These are phyloP conservation scores for Bombyx mandarina DNA, from an alignment of 1,140 invertebrate species.

Conservation along the genomic window DNA sequence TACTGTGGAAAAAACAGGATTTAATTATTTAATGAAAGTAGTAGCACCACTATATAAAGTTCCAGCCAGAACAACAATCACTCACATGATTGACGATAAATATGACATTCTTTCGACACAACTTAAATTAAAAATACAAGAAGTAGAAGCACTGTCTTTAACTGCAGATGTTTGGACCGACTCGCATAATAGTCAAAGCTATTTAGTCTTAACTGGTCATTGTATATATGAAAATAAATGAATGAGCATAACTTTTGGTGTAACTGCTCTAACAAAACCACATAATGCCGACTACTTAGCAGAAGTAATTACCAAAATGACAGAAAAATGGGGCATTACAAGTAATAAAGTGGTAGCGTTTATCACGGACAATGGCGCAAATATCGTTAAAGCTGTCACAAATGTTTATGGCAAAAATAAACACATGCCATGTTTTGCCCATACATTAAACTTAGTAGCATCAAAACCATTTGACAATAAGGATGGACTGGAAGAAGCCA, in stretches of 20 bases:
- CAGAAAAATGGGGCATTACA: conserved; percentile 31
- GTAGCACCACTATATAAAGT: conserved; percentile 9
- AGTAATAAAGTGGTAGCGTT: conserved; percentile 34
- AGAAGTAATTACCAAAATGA: conserved; percentile 22
- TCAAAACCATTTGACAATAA: conserved; percentile 15
- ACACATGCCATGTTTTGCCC: conserved; percentile 38
- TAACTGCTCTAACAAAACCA: too few relatives aligned
- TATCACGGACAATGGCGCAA: conserved; percentile 43
- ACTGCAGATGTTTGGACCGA: conserved; percentile 24
- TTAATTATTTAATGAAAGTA: conserved; percentile 21
- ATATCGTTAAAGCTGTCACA: conserved; percentile 41
- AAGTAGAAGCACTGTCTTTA: too few relatives aligned
- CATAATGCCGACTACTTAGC: conserved; percentile 36
- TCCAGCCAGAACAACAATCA: too few relatives aligned
- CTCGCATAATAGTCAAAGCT: conserved; percentile 20
- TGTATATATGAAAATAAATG: conserved; percentile 24
- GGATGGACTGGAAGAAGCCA: conserved; percentile 20
- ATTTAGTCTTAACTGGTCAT: conserved; percentile 23
- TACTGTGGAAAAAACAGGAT: conserved; percentile 20
- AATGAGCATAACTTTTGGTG: too few relatives aligned
- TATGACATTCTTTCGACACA: conserved; percentile 9
- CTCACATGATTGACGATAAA: too few relatives aligned
- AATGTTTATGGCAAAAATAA: conserved; percentile 33
- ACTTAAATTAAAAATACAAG: conserved; percentile 19
- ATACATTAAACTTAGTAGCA: conserved; percentile 35